Conservation (phyloP, 2,113 vertebrate species). For the Eupsittula cactorum region DNA sequence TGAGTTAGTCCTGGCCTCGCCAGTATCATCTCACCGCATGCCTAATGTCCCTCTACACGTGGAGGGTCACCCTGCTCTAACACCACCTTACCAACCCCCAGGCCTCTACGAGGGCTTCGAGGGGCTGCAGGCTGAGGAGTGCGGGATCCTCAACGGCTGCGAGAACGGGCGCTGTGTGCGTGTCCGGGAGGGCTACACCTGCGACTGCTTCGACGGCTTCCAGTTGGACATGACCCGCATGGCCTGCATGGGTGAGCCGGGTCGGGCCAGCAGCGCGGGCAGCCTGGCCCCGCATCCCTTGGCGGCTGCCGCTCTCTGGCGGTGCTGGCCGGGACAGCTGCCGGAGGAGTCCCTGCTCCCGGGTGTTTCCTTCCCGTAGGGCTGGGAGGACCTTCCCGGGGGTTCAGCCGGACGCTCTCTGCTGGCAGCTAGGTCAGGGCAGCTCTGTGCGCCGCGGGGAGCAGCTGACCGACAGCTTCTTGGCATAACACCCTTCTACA, state of each 20-base stretch:
- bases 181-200: constrained; percentile 91
- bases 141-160: constrained; percentile 90
- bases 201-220: constrained; percentile 94
- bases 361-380: rapidly evolving
- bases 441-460: background rate
- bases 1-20: background rate
- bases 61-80: background rate
- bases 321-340: background rate
- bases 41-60: rapidly evolving
- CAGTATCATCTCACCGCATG: background rate
- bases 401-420: background rate
- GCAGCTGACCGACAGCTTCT: background rate
- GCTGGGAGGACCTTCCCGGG: background rate
- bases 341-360: background rate
- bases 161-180: constrained; percentile 94
- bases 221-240: constrained; percentile 84
- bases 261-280: no score
- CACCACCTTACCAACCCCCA: background rate
- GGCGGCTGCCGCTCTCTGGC: constrained; percentile 33
- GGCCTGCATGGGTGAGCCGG: constrained; percentile 84
- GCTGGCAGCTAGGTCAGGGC: background rate
- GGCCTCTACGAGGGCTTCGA: constrained; percentile 83
- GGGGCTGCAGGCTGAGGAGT: constrained; percentile 90
- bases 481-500: background rate
- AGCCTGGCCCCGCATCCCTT: background rate